Evolutionary conservation across 2,113 vertebrate genomes (phyloP).

Genomic region (Crotalus viridis): DNA sequence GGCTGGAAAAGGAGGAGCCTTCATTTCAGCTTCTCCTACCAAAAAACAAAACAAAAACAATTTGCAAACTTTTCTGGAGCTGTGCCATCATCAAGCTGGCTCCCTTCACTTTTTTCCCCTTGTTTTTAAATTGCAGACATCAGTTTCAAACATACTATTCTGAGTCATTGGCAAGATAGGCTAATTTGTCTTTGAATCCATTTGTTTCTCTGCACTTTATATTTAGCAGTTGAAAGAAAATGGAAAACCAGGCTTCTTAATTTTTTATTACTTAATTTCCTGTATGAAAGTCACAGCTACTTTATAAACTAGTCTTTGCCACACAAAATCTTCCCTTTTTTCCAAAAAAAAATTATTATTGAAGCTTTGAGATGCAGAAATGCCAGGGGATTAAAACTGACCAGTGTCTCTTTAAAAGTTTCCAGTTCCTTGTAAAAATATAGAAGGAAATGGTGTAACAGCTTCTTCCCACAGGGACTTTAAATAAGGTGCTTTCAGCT

Average conservation of each 20-base stretch:
- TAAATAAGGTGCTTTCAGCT: neutral
- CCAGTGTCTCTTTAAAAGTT: neutral
- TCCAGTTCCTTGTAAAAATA: neutral
- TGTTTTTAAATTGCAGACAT: neutral
- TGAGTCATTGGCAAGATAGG: neutral
- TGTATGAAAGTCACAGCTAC: neutral
- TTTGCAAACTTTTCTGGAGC: slow-evolving; percentile 47
- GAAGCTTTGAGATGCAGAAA: neutral
- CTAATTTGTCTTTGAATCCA: neutral
- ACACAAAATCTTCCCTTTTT: neutral
- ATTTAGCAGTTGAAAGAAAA: neutral
- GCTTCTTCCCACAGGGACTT: neutral
- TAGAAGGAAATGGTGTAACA: neutral
- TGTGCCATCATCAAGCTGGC: slow-evolving; percentile 56
- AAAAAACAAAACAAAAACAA: slow-evolving; percentile 51
- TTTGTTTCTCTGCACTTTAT: neutral
- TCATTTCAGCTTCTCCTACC: slow-evolving; percentile 61
- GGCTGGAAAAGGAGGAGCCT: slow-evolving; percentile 62
- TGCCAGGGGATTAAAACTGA: neutral
- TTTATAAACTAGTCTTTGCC: neutral
- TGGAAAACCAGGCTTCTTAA: neutral
- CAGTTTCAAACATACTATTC: neutral
- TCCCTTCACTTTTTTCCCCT: slow-evolving; percentile 39
- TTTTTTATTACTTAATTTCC: neutral
- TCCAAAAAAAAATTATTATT: neutral